Conservation (phyloP, 2,888 invertebrate genomes). For the Silvanus unidentatus region DNA sequence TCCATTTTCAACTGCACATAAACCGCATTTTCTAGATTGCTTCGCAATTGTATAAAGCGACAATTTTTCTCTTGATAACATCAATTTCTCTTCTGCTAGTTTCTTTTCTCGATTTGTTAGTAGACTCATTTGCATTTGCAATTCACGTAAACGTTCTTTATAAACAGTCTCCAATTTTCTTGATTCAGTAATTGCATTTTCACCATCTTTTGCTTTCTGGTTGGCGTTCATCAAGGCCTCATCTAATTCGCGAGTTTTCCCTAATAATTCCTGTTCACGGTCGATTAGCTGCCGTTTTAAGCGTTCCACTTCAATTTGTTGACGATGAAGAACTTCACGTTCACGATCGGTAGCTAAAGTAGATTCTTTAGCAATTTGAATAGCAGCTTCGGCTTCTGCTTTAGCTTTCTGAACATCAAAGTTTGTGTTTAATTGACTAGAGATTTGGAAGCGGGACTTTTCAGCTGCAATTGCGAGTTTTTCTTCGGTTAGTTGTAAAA, state of each 20-base stretch:
- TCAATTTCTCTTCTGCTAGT: constrained; percentile 56
- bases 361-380: constrained; percentile 43
- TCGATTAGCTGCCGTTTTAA: constrained; percentile 36
- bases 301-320: constrained; percentile 38
- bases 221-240: constrained; percentile 44
- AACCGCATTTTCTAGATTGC: constrained; percentile 41
- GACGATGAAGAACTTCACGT: constrained; percentile 35
- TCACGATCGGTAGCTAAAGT: constrained; percentile 40
- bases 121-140: constrained; percentile 54
- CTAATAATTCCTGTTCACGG: constrained; percentile 30
- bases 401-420: constrained; percentile 39
- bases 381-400: constrained; percentile 43
- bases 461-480: constrained; percentile 47
- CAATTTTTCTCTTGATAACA: constrained; percentile 54
- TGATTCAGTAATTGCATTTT: constrained; percentile 45
- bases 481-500: constrained; percentile 55
- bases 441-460: constrained; percentile 39
- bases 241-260: constrained; percentile 39
- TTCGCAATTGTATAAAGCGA: constrained; percentile 52
- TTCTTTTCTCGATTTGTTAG: constrained; percentile 55
- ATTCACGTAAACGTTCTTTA: constrained; percentile 52
- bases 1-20: constrained; percentile 32
- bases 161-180: constrained; percentile 46
- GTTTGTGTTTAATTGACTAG: constrained; percentile 36
- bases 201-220: constrained; percentile 52